Conservation (phyloP, 2,888 invertebrate genomes). For the Leptogaster cylindrica region DNA sequence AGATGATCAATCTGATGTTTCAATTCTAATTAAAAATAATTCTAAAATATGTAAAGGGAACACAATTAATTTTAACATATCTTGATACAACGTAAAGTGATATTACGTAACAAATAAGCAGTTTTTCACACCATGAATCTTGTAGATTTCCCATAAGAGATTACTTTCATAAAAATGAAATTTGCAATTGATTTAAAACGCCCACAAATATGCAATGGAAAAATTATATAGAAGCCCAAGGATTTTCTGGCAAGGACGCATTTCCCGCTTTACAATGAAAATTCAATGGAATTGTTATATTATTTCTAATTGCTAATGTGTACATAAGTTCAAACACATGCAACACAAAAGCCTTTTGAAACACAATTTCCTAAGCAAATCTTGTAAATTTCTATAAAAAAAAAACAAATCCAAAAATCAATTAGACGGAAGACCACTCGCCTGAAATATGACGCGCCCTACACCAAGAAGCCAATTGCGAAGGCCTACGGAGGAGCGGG, state of each 20-base stretch:
- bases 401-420: slow-evolving; percentile 49
- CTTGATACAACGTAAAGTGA: no score
- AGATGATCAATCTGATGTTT: no score
- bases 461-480: slow-evolving; percentile 81
- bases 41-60: no score
- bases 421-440: slow-evolving; percentile 86
- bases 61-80: no score
- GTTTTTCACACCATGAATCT: no score
- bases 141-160: neutral
- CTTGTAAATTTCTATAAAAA: slow-evolving; percentile 40
- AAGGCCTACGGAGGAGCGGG: slow-evolving; percentile 71
- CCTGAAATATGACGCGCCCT: slow-evolving; percentile 87
- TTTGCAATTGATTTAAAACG: neutral
- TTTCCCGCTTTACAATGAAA: slow-evolving; percentile 14
- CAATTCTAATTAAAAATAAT: no score
- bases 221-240: no score
- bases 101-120: no score
- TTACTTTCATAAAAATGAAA: neutral
- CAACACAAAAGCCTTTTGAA: slow-evolving; percentile 52
- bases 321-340: slow-evolving; percentile 39
- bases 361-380: slow-evolving; percentile 48
- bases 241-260: neutral
- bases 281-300: slow-evolving; percentile 18
- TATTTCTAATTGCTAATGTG: slow-evolving; percentile 29
- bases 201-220: neutral